Conservation (phyloP, 2,888 invertebrate genomes). For the Linyphia triangularis region DNA sequence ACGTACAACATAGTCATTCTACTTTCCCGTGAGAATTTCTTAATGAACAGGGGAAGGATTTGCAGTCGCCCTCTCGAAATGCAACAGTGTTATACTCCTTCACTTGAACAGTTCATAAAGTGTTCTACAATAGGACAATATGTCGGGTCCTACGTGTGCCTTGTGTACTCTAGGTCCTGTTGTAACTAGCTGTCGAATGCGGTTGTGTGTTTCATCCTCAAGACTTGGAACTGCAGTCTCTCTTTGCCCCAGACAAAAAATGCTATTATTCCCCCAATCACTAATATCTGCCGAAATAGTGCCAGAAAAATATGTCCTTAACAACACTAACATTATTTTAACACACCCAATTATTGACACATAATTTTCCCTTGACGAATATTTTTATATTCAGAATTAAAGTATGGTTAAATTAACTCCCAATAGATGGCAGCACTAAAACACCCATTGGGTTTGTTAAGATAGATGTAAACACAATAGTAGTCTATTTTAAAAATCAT, state of each 20-base stretch:
- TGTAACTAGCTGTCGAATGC: conserved; percentile 45
- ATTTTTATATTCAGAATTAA: too few relatives aligned
- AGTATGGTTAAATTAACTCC: too few relatives aligned
- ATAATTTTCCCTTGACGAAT: too few relatives aligned
- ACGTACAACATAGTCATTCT: too few relatives aligned
- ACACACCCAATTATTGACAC: too few relatives aligned
- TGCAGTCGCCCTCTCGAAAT: not conserved
- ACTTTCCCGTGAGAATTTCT: too few relatives aligned
- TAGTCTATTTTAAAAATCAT: too few relatives aligned
- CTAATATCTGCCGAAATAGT: not conserved
- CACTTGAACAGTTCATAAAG: not conserved
- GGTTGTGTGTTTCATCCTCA: not conserved
- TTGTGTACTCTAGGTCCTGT: conserved; percentile 26
- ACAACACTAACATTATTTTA: not conserved
- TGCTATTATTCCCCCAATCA: not conserved
- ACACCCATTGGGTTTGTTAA: too few relatives aligned
- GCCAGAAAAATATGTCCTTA: not conserved
- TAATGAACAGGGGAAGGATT: too few relatives aligned
- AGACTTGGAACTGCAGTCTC: not conserved
- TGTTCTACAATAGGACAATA: conserved; percentile 36
- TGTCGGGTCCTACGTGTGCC: conserved; percentile 49
- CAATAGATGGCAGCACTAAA: too few relatives aligned
- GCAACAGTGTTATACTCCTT: not conserved
- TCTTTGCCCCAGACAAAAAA: not conserved
- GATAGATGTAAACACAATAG: too few relatives aligned